These are phyloP conservation scores for Elegia similella DNA, from an alignment of 2,888 invertebrate species.

Conservation along the genomic window DNA sequence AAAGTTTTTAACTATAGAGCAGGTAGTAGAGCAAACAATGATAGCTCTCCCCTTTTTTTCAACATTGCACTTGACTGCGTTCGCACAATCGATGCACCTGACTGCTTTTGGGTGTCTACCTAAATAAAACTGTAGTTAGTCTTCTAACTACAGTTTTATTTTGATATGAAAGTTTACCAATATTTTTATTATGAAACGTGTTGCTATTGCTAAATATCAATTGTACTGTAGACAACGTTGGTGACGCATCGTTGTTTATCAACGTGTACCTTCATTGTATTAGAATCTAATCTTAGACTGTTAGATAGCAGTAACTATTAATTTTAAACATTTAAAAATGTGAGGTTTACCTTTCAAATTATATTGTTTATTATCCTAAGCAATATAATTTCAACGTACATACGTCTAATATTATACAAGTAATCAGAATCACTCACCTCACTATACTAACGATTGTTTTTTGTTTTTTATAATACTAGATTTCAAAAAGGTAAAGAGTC, in stretches of 20 bases:
- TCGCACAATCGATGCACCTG: conserved; percentile 39
- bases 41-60: conserved; percentile 36
- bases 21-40: conserved; percentile 48
- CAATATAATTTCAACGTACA: too few species aligned
- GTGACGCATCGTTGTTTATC: neutral
- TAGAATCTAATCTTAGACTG: neutral
- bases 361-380: too few species aligned
- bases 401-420: too few species aligned
- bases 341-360: neutral
- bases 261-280: neutral
- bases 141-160: conserved; percentile 10
- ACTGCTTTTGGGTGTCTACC: conserved; percentile 16
- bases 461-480: too few species aligned
- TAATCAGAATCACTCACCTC: too few species aligned
- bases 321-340: neutral
- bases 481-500: neutral
- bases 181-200: neutral
- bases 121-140: too few species aligned
- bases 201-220: neutral
- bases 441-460: too few species aligned
- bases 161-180: neutral
- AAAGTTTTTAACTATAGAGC: conserved; percentile 22
- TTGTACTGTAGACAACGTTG: neutral
- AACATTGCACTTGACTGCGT: conserved; percentile 42
- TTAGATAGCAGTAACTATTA: neutral